Base-by-base conservation (phyloP, 37 sponge, comb jelly and placozoan genomes). In the Chondrilla cf. caribensis region DNA sequence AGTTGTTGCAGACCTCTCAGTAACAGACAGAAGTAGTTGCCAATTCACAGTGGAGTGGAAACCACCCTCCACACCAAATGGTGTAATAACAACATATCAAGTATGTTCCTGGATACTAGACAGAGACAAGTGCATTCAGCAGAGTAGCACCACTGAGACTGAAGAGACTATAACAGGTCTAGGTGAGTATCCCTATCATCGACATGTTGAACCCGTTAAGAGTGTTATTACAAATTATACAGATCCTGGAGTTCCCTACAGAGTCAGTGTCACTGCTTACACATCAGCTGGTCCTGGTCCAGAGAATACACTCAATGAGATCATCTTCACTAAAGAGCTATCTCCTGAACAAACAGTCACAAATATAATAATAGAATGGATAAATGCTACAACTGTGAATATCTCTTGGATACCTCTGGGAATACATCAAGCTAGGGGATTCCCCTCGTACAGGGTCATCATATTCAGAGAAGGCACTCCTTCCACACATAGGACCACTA, bases 361-460 rank as follows among this genome's bases (percentile, higher is more conserved):
- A 6, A 62, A 62, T n/a, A n/a, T 62, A 19, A 62, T 6, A 29
- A 28, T 62, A 29, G 29, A 29, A 6, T 62, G 64, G 64, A n/a
- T 15, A 29, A 62, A 15, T 62, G 64, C 25, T 28, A 62, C 64
- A 32, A 7, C 72, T 32, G 72, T 37, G 19, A 31, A 37, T 31
- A 37, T 70, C 72, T 33, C 38, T 31, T 70, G 72, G 72, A 31
- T 38, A 9, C 72, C 72, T 29, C 72, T 70, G 31, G 31, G 38
- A 31, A 9, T 70, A 31, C 72, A 38, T 38, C 39, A 70, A 37
- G 72, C 72, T 29, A 37, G 72, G 39, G 72, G 72, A 37, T 70
- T 70, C 39, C 72, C 72, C 29, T 18, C 6, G 39, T 70, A 70
- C 72, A 7, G 11, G 7, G 40, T 70, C 19, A 47, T 14, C 51